A percentile compares a stretch with the other conserved stretches of the same genome.
Evolutionary conservation across 2,113 vertebrate species (phyloP).

Genomic region (Cynoglossus semilaevis): DNA sequence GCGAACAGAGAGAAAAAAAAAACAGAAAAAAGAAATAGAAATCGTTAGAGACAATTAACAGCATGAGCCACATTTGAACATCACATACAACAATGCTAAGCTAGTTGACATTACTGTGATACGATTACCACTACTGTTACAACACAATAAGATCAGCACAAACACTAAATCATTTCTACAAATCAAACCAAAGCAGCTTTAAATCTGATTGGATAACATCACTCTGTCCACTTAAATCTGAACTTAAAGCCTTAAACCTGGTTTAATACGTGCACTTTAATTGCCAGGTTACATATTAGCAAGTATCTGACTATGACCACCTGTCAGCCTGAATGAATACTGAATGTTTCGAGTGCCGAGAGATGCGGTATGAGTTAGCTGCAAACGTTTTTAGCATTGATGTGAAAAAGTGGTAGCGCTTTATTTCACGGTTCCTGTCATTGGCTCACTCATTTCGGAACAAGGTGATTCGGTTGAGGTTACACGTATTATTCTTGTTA

Average conservation of each 20-base stretch:
- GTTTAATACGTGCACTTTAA: not conserved
- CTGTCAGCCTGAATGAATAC: not conserved
- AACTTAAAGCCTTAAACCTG: no score
- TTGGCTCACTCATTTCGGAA: not conserved
- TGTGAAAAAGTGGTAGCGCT: not conserved
- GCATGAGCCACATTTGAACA: not conserved
- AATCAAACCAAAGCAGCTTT: constrained; percentile 23
- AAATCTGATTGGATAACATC: constrained; percentile 26
- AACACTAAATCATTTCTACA: not conserved
- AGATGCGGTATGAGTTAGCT: constrained; percentile 1
- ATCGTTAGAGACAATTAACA: constrained; percentile 10
- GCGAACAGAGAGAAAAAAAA: constrained; percentile 46
- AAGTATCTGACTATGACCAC: not conserved
- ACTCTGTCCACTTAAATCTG: constrained; percentile 6
- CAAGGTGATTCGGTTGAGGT: not conserved
- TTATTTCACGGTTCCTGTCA: constrained; percentile 14
- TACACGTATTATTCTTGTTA: not conserved
- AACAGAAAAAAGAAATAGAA: no score
- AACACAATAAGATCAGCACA: constrained; percentile 8
- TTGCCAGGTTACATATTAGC: not conserved
- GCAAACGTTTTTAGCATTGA: not conserved
- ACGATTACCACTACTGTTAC: constrained; percentile 10
- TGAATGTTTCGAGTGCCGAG: not conserved
- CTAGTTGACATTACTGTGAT: constrained; percentile 1
- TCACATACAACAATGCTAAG: not conserved